phyloP scores from a whole-genome alignment of 2,888 invertebrate species.

The Lomographa bimaculata region DNA sequence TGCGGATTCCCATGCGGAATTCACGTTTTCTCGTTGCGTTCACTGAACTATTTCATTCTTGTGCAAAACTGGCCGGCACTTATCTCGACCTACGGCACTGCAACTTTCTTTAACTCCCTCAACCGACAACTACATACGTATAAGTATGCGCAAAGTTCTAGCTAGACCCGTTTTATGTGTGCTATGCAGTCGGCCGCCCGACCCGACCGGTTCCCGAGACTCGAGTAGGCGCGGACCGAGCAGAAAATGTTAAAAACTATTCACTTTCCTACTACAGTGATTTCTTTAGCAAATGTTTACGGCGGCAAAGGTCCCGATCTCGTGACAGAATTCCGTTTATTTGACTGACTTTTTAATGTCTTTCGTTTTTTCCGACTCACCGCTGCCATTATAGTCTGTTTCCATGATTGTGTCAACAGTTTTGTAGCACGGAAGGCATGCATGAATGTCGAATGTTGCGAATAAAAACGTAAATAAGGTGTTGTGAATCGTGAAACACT shows the following conservation, averaged over 20 bases:
- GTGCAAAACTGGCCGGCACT: slow-evolving; percentile 40
- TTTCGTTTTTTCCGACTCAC: slow-evolving; percentile 16
- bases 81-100: slow-evolving; percentile 70
- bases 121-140: slow-evolving; percentile 23
- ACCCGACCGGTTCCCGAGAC: slow-evolving; percentile 44
- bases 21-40: slow-evolving; percentile 30
- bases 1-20: slow-evolving; percentile 32
- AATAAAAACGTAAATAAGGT: slow-evolving; percentile 13
- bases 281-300: slow-evolving; percentile 36
- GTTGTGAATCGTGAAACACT: slow-evolving; percentile 15
- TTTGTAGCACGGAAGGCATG: slow-evolving; percentile 31
- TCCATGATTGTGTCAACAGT: slow-evolving; percentile 31
- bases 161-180: slow-evolving; percentile 46
- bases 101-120: slow-evolving; percentile 65
- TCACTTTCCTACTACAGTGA: slow-evolving; percentile 30
- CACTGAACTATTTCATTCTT: slow-evolving; percentile 41
- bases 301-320: slow-evolving; percentile 30
- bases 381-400: slow-evolving; percentile 17
- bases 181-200: slow-evolving; percentile 25
- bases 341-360: slow-evolving; percentile 22
- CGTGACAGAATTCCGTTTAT: slow-evolving; percentile 36
- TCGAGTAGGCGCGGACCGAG: slow-evolving; percentile 31
- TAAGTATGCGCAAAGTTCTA: slow-evolving; percentile 39
- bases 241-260: slow-evolving; percentile 25
- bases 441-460: slow-evolving; percentile 25